Evolutionary conservation across 2,113 vertebrate species (phyloP).

Genomic region (Gymnocephalus cernua): DNA sequence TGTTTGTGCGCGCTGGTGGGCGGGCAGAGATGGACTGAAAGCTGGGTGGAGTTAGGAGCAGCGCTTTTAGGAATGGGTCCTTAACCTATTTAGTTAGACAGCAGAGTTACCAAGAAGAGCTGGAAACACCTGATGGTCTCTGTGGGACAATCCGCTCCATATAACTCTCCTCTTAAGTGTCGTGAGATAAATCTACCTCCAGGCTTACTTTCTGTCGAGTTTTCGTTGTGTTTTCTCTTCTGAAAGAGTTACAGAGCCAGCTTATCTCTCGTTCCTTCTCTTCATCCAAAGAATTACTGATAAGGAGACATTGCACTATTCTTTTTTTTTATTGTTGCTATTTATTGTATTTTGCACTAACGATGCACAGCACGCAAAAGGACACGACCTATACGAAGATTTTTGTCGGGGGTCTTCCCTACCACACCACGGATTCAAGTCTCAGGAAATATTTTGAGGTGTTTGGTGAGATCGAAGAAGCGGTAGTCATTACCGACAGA

Average conservation of each 20-base stretch:
- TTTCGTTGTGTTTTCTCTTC: conserved; percentile 57
- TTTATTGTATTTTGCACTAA: conserved; percentile 81
- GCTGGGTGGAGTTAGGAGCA: conserved; percentile 78
- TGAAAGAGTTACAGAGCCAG: conserved; percentile 55
- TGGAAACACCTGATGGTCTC: conserved; percentile 81
- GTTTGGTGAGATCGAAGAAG: conserved; percentile 98
- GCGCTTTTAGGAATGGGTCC: conserved; percentile 84
- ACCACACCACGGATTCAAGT: conserved; percentile 98
- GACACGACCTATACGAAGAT: conserved; percentile 99
- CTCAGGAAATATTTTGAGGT: conserved; percentile 99
- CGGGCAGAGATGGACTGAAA: conserved; percentile 58
- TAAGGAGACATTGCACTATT: conserved; percentile 83
- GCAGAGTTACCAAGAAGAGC: conserved; percentile 81
- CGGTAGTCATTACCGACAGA: conserved; percentile 97
- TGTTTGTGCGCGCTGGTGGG: conserved; percentile 78
- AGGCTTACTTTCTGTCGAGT: conserved; percentile 56
- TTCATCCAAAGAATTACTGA: conserved; percentile 63
- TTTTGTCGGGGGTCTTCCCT: conserved; percentile 97
- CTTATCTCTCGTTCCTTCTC: conserved; percentile 40
- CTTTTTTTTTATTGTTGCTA: conserved; percentile 54
- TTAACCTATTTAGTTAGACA: conserved; percentile 77
- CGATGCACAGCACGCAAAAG: conserved; percentile 99
- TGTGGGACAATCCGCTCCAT: conserved; percentile 82
- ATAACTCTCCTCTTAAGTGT: conserved; percentile 59
- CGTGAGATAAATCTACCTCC: conserved; percentile 83